These are phyloP conservation scores for Colius striatus DNA, from an alignment of 2,113 vertebrate genomes.

Conservation along the genomic window DNA sequence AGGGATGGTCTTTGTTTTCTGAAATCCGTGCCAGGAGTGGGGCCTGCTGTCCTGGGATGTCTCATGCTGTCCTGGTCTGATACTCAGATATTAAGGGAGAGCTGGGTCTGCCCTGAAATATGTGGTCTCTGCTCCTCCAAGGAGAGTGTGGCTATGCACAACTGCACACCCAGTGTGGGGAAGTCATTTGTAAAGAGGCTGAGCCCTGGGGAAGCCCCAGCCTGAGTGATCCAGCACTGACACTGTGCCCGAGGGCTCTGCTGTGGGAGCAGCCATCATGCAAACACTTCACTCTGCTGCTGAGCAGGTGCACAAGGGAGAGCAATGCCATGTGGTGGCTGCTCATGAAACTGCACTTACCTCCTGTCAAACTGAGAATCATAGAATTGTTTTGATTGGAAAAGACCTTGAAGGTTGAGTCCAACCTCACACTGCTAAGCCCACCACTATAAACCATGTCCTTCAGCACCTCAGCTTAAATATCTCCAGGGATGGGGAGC, in stretches of 20 bases:
- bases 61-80: neutral
- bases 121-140: neutral
- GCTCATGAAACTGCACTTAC: neutral
- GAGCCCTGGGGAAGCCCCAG: neutral
- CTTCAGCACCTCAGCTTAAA: too few species aligned
- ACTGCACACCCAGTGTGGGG: accelerated
- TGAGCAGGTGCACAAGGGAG: neutral
- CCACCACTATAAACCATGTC: too few species aligned
- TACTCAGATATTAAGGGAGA: neutral
- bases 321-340: neutral
- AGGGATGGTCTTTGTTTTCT: too few species aligned
- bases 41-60: neutral
- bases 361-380: neutral
- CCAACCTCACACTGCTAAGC: too few species aligned
- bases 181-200: neutral
- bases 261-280: neutral
- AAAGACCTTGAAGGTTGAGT: too few species aligned
- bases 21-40: neutral
- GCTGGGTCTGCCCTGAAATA: neutral
- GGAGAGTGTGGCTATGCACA: accelerated
- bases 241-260: neutral
- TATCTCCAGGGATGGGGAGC: too few species aligned
- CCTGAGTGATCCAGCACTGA: neutral
- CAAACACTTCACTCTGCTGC: neutral
- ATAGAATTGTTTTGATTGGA: too few species aligned